Percentiles rank a stretch among this genome's conserved stretches.
Conservation (phyloP, 92 coral and sea anemone genomes). For the Desmophyllum pertusum region DNA sequence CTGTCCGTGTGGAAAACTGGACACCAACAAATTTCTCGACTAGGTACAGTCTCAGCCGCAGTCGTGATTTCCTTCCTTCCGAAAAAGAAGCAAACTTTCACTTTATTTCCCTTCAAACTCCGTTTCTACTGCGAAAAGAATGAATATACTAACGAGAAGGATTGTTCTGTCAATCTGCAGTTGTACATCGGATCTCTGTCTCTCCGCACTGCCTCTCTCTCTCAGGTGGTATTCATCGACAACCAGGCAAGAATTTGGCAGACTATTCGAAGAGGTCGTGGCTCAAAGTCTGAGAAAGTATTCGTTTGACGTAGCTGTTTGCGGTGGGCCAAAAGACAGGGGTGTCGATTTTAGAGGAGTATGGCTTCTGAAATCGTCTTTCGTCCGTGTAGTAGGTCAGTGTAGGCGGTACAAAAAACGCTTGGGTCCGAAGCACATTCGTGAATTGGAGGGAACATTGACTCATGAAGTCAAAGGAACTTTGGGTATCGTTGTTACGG, state of each 20-base stretch:
- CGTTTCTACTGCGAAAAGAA: background rate
- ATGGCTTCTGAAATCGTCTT: constrained; percentile 60
- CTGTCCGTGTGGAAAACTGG: background rate
- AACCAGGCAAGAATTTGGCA: constrained; percentile 50
- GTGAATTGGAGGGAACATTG: constrained; percentile 78
- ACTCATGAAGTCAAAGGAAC: constrained; percentile 64
- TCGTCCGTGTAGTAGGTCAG: constrained; percentile 68
- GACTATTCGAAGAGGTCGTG: constrained; percentile 60
- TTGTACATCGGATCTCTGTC: background rate
- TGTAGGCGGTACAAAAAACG: constrained; percentile 70
- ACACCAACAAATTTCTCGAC: background rate
- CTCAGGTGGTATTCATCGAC: constrained; percentile 19
- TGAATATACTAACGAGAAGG: constrained; percentile 2
- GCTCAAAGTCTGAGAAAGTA: constrained; percentile 51
- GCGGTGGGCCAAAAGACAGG: constrained; percentile 83
- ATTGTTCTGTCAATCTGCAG: background rate
- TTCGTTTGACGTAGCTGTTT: constrained; percentile 52
- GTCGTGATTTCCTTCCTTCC: too few species aligned
- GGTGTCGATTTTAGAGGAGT: constrained; percentile 81
- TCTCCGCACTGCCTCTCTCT: background rate
- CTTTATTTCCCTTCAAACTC: too few species aligned
- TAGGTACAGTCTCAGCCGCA: background rate
- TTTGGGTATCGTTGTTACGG: constrained; percentile 71
- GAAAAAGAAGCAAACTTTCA: too few species aligned
- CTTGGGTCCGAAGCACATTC: constrained; percentile 71